Percentiles rank a stretch among this genome's conserved stretches.
Evolutionary conservation across 2,113 vertebrate species (phyloP).

Genomic region (Empidonax traillii): DNA sequence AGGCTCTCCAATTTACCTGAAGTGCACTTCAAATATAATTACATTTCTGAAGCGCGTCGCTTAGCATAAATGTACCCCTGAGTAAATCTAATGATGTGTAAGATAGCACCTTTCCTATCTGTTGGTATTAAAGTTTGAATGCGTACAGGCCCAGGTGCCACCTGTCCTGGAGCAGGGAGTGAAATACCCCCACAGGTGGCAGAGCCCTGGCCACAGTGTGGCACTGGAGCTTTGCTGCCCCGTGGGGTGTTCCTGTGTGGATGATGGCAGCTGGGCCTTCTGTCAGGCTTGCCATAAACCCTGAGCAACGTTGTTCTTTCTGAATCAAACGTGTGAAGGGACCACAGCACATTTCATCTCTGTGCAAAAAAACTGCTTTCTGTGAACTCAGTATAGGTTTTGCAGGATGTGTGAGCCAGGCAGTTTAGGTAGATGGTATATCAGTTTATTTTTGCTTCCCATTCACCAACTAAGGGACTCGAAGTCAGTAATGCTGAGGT

Average conservation of each 20-base stretch:
- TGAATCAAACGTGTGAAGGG: neutral
- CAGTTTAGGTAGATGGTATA: neutral
- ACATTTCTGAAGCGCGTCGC: neutral
- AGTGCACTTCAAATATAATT: neutral
- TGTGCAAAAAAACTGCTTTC: neutral
- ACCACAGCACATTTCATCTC: neutral
- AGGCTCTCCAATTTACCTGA: slow-evolving; percentile 8
- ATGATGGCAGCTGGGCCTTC: neutral
- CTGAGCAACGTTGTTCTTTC: accelerated
- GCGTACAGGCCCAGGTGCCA: accelerated
- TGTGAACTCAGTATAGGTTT: neutral
- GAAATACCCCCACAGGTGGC: accelerated
- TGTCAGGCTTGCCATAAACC: neutral
- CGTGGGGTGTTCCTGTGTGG: accelerated
- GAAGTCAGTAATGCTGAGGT: neutral
- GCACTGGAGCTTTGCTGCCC: neutral
- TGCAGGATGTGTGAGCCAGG: neutral
- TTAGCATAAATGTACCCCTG: neutral
- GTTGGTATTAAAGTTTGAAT: neutral
- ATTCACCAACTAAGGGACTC: neutral
- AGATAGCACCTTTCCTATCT: neutral
- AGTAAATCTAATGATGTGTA: neutral
- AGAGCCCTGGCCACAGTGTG: accelerated
- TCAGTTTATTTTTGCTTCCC: neutral
- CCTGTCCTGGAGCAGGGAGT: neutral